These are phyloP conservation scores for Falco berigora DNA, from an alignment of 2,797 vertebrate genomes.

Conservation along the genomic window DNA sequence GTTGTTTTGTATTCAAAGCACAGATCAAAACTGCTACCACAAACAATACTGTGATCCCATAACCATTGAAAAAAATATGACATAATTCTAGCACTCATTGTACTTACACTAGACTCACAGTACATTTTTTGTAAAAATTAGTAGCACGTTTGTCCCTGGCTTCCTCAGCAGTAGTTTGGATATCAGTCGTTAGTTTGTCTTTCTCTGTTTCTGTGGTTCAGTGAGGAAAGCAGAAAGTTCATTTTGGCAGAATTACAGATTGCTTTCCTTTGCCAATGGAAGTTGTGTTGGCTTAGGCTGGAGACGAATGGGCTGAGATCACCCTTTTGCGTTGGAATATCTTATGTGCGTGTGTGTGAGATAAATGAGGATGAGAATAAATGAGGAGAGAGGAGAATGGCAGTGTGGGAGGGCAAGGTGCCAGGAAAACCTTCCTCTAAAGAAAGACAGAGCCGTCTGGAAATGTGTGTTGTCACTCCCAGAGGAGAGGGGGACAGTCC, in stretches of 20 bases:
- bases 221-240: neutral
- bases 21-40: neutral
- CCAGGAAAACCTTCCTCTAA: neutral
- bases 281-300: neutral
- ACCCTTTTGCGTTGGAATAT: neutral
- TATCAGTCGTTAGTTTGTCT: neutral
- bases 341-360: neutral
- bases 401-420: neutral
- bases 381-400: neutral
- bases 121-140: neutral
- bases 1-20: conserved; percentile 1
- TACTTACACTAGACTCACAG: neutral
- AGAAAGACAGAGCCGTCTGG: neutral
- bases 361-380: neutral
- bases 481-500: neutral
- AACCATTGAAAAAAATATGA: neutral
- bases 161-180: neutral
- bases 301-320: neutral
- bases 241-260: neutral
- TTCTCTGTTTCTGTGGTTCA: neutral
- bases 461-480: neutral
- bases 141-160: neutral
- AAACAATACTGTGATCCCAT: neutral
- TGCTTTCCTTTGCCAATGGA: neutral
- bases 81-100: neutral